Conservation (phyloP, 2,888 invertebrate species). For the Campopleginae sp. region DNA sequence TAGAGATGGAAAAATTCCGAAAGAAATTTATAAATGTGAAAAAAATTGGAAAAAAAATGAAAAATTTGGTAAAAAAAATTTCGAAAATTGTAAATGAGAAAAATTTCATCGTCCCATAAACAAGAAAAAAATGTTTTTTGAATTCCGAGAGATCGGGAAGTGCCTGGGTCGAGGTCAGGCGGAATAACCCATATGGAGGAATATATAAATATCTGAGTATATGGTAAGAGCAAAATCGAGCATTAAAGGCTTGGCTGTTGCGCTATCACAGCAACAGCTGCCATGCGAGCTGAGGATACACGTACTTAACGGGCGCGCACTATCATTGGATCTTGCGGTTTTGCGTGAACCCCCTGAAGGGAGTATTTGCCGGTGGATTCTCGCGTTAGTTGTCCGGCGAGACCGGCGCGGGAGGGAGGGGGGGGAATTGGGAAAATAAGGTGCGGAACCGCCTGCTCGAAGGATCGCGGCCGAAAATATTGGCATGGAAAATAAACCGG, state of each 20-base stretch:
- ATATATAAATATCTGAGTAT: neutral
- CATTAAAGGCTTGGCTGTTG: constrained; percentile 69
- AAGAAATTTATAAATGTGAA: no score
- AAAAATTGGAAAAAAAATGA: no score
- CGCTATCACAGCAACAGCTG: constrained; percentile 83
- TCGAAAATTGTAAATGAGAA: neutral
- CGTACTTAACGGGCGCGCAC: constrained; percentile 72
- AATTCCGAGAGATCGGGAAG: neutral
- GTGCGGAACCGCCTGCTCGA: constrained; percentile 50
- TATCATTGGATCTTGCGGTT: constrained; percentile 72
- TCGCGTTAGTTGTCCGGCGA: constrained; percentile 12
- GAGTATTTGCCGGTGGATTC: constrained; percentile 18
- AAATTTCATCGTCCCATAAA: neutral
- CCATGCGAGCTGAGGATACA: constrained; percentile 79
- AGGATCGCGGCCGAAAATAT: constrained; percentile 37
- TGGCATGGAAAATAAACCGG: neutral
- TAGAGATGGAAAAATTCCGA: no score
- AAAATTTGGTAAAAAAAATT: no score
- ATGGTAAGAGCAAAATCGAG: constrained; percentile 60
- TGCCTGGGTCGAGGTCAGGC: neutral
- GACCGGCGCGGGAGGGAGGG: constrained; percentile 14
- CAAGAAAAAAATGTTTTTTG: neutral
- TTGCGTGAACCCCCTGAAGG: constrained; percentile 62
- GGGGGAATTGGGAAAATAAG: constrained; percentile 62
- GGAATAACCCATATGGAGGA: constrained; percentile 27